phyloP scores from a whole-genome alignment of 2,797 vertebrate species.

The Kryptolebias ocellatus region DNA sequence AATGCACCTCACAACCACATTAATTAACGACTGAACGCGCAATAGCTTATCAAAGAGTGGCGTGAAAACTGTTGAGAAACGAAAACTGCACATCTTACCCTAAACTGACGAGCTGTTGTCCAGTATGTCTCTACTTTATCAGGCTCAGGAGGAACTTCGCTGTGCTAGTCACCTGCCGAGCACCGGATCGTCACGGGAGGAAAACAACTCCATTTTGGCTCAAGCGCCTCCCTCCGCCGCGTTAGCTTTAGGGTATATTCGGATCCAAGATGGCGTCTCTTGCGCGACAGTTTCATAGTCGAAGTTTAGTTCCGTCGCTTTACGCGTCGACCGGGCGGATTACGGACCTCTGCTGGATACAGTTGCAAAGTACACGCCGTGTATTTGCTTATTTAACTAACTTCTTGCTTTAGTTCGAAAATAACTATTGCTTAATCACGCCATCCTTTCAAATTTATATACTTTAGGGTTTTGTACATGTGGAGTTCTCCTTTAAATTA shows the following conservation, averaged over 20 bases:
- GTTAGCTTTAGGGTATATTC: accelerated
- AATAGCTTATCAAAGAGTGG: not conserved
- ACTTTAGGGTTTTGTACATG: too few species aligned
- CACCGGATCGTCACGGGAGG: constrained; percentile 61
- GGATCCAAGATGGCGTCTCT: constrained; percentile 64
- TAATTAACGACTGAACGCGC: not conserved
- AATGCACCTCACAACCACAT: constrained; percentile 6
- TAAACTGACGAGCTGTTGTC: constrained; percentile 16
- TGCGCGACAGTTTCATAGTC: constrained; percentile 20
- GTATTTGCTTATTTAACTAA: too few species aligned
- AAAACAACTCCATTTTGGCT: constrained; percentile 68
- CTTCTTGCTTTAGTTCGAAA: too few species aligned
- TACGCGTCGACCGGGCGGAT: not conserved
- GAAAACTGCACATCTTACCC: constrained; percentile 43
- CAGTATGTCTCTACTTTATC: constrained; percentile 35
- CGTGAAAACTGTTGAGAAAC: not conserved
- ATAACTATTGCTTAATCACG: too few species aligned
- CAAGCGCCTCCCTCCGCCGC: not conserved
- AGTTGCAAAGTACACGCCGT: not conserved
- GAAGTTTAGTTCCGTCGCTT: constrained; percentile 3
- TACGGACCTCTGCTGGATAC: constrained; percentile 56
- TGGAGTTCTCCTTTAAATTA: too few species aligned
- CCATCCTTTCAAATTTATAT: too few species aligned
- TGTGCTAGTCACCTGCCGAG: constrained; percentile 71
- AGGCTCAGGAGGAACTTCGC: constrained; percentile 69